Evolutionary conservation across 2,888 invertebrate species (phyloP), one percentile per base, ranked within the genome.

Genomic region (Cerceris ruficornis): DNA sequence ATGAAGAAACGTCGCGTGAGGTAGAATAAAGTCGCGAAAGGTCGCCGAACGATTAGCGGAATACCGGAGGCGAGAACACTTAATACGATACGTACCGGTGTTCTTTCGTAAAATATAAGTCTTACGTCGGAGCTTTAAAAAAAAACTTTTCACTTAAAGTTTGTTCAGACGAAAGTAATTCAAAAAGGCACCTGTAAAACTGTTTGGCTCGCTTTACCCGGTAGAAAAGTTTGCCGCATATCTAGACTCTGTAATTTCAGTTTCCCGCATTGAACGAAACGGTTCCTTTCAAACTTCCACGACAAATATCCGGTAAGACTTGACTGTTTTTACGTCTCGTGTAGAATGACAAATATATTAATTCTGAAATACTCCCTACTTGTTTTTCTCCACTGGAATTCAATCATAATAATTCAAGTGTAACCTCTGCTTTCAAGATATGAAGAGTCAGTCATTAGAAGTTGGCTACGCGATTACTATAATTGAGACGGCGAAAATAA

Each of bases 41-140:
- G 74, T 78, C 58, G 60, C 55, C 59, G 61, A 39, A 76, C 81
- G 83, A 83, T 83, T 83, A 83, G 65, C 54, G 81, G 75, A 81
- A 79, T 77, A 84, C 54, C 49, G 15, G 15, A n/a, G 60, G 55
- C 8, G 13, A 0, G 2, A 28, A 15, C 17, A 2, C n/a, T n/a
- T 7, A 17, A 17, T 55, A 55, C 17, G 28, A 28, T 46, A 46
- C 46, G 46, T 46, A 46, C 46, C 1, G 8, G 11, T 46, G 46
- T 46, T 46, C 46, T 13, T 50, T 13, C n/a, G 9, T 50, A 50
- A n/a, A n/a, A 13, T 8, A 11, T 46, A 46, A 11, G 46, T 46
- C 8, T n/a, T n/a, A 7, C 50, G 50, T n/a, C 7, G 50, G 50
- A 11, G 50, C n/a, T 50, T 50, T 50, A 50, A 50, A 64, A 39